Evolutionary conservation across 2,113 vertebrate genomes (phyloP).

Genomic region (Entelurus aequoreus): DNA sequence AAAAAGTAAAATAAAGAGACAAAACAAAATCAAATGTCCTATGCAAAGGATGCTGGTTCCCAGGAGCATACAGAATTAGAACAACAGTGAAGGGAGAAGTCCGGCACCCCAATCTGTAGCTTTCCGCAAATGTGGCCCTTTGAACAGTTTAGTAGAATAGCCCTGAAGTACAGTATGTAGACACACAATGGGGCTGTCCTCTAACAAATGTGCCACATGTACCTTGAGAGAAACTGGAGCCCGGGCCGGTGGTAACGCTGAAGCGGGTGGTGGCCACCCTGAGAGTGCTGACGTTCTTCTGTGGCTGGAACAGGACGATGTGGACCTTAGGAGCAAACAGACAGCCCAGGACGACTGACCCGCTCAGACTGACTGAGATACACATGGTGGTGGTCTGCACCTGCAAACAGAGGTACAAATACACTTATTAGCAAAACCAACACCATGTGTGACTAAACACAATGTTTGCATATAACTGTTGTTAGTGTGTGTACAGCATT

Average conservation of each 20-base stretch:
- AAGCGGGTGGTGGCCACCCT: constrained; percentile 85
- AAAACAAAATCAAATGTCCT: no score
- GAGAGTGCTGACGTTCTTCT: constrained; percentile 92
- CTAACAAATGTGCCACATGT: constrained; percentile 1
- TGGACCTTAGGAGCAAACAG: constrained; percentile 95
- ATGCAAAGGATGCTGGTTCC: no score
- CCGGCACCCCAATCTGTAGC: no score
- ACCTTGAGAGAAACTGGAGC: constrained; percentile 87
- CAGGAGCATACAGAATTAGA: no score
- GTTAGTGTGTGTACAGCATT: no score
- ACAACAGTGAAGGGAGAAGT: no score
- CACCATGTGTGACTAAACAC: neutral
- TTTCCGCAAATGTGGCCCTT: no score
- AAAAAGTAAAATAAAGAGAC: no score
- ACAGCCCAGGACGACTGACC: constrained; percentile 93
- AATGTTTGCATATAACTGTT: no score
- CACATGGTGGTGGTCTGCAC: constrained; percentile 99
- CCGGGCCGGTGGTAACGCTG: constrained; percentile 74
- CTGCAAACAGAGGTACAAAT: constrained; percentile 58
- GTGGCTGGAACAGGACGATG: constrained; percentile 97
- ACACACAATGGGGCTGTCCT: neutral
- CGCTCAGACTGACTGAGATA: constrained; percentile 94
- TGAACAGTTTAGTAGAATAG: no score
- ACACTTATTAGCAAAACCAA: neutral
- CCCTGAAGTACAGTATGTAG: neutral